Evolutionary conservation across 1,140 invertebrate species (phyloP).

Genomic region (Mylabris phalerata): DNA sequence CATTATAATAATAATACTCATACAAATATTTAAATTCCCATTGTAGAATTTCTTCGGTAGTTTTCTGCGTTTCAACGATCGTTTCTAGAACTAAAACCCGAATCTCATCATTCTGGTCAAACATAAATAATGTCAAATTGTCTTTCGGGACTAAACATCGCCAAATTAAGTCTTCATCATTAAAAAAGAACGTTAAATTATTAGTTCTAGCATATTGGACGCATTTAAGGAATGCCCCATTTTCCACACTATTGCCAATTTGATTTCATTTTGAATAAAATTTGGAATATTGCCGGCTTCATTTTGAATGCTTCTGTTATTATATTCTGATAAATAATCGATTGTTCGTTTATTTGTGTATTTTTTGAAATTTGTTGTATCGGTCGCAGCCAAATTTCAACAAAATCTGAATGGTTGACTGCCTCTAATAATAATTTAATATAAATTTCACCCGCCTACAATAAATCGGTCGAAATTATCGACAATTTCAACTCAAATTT

Average conservation of each 20-base stretch:
- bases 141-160: not conserved
- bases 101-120: conserved; percentile 28
- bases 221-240: not conserved
- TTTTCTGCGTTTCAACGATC: conserved; percentile 68
- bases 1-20: conserved; percentile 62
- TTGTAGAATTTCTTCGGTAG: conserved; percentile 55
- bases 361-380: not conserved
- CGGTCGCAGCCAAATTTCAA: not conserved
- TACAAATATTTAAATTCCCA: conserved; percentile 61
- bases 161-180: conserved; percentile 20
- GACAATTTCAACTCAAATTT: not conserved
- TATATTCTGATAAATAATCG: not conserved
- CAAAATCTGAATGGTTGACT: no score
- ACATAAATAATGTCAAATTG: conserved; percentile 31
- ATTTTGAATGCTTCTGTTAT: not conserved
- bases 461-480: not conserved
- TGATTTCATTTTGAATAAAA: not conserved
- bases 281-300: not conserved
- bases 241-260: not conserved
- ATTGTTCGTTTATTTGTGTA: not conserved
- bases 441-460: not conserved
- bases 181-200: conserved; percentile 32
- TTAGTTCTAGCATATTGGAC: not conserved
- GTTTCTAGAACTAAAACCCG: conserved; percentile 55
- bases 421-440: not conserved